These are phyloP conservation scores for Calyptomena viridis DNA, from an alignment of 2,113 vertebrate genomes.

Conservation along the genomic window DNA sequence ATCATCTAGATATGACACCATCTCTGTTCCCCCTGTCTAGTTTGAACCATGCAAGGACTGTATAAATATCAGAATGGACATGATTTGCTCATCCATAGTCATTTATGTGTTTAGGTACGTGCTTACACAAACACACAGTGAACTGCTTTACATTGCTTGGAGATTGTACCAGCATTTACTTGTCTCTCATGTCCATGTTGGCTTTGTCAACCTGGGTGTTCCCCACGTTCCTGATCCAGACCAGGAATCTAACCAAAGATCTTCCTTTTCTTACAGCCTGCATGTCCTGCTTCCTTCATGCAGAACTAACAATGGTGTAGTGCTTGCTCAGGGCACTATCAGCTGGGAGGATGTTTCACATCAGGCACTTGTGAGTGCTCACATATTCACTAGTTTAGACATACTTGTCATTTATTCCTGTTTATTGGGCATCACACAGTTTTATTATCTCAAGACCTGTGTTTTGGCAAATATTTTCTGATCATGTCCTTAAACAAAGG, in stretches of 20 bases:
- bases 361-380: neutral
- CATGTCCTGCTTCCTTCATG: neutral
- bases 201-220: neutral
- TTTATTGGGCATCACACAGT: neutral
- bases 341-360: neutral
- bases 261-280: neutral
- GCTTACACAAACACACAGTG: neutral
- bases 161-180: neutral
- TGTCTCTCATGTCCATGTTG: neutral
- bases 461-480: neutral
- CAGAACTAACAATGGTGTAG: neutral
- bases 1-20: neutral
- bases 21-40: neutral
- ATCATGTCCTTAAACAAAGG: neutral
- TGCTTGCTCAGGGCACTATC: fast-evolving
- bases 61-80: neutral
- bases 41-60: neutral
- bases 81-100: neutral
- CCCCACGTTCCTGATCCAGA: neutral
- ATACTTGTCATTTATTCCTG: neutral
- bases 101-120: neutral
- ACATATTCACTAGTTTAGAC: neutral
- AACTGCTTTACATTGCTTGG: neutral
- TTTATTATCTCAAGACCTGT: neutral
- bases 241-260: neutral